phyloP scores from a whole-genome alignment of 2,113 vertebrate genomes.

The Aphyosemion australe region DNA sequence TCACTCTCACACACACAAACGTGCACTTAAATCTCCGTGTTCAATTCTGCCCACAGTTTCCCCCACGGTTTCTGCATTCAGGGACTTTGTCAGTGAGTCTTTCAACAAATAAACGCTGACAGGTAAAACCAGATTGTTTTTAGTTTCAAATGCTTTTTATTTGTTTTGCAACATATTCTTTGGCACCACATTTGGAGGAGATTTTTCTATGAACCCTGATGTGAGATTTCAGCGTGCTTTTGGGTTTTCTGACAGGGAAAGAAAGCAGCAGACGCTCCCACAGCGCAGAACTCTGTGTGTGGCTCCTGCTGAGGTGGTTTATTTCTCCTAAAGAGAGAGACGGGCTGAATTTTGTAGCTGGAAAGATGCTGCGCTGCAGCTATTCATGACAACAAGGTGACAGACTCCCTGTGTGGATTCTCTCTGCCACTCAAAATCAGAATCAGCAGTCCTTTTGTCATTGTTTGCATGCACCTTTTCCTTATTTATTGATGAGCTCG shows the following conservation, averaged over 20 bases:
- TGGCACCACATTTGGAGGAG: neutral
- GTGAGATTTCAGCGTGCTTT: neutral
- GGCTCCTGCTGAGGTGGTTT: neutral
- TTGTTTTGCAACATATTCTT: neutral
- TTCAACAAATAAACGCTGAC: neutral
- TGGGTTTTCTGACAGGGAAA: neutral
- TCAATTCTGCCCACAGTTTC: neutral
- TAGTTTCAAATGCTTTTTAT: neutral
- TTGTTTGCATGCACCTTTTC: neutral
- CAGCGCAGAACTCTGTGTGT: neutral
- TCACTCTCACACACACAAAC: slow-evolving; percentile 14
- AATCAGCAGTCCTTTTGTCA: neutral
- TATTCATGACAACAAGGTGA: neutral
- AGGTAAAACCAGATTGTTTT: neutral
- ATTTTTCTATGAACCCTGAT: neutral
- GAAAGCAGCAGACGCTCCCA: neutral
- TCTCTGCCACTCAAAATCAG: neutral
- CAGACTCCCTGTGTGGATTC: neutral
- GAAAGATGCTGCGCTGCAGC: neutral
- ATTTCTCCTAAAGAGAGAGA: neutral
- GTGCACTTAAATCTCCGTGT: slow-evolving; percentile 16
- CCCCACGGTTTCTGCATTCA: slow-evolving; percentile 2
- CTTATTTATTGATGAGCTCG: neutral
- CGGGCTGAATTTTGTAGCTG: neutral
- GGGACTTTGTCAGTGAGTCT: neutral